Evolutionary conservation across 1,140 invertebrate genomes (phyloP).

Genomic region (Drosophila miranda): DNA sequence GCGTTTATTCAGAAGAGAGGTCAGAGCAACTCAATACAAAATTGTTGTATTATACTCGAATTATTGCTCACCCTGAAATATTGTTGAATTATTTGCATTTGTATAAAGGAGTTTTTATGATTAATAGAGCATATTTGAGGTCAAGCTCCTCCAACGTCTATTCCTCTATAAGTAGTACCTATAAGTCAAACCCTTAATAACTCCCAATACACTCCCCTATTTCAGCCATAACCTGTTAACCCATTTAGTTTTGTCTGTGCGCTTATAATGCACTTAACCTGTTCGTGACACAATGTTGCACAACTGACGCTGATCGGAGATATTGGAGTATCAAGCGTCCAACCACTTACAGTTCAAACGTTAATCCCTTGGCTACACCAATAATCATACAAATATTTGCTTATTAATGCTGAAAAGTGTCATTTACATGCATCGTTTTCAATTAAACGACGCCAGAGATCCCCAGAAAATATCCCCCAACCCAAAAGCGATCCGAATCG

Average conservation of each 20-base stretch:
- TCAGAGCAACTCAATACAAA: constrained; percentile 16
- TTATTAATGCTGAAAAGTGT: constrained; percentile 82
- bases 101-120: neutral
- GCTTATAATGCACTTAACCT: constrained; percentile 55
- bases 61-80: constrained; percentile 23
- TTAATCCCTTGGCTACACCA: constrained; percentile 73
- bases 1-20: constrained; percentile 12
- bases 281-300: constrained; percentile 37
- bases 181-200: too few species aligned
- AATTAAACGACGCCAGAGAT: constrained; percentile 77
- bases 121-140: neutral
- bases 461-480: neutral
- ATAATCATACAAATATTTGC: constrained; percentile 81
- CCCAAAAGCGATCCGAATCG: constrained; percentile 10
- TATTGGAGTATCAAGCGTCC: constrained; percentile 37
- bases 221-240: constrained; percentile 39
- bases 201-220: neutral
- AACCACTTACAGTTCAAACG: constrained; percentile 51
- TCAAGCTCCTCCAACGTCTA: neutral
- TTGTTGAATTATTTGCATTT: neutral
- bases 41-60: neutral
- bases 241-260: constrained; percentile 23
- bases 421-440: constrained; percentile 82
- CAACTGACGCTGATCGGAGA: constrained; percentile 43
- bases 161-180: too few species aligned